Evolutionary conservation across 1,140 invertebrate species (phyloP), one percentile per base, ranked within the genome.

Genomic region (Drosophila melanogaster): DNA sequence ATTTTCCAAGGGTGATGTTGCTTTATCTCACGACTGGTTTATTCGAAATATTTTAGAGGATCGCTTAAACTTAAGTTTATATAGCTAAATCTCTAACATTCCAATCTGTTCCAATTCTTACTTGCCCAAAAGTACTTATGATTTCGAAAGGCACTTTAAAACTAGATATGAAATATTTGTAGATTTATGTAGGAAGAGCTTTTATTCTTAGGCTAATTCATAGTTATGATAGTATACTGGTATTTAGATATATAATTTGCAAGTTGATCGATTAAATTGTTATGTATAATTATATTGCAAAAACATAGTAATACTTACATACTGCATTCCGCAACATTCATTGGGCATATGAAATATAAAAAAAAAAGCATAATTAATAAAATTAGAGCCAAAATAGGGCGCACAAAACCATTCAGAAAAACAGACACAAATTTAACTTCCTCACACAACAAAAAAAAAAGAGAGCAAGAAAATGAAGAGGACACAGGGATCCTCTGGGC

Each of bases 261-360:
- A 30, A 10, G 30, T 30, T 30, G 1, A 30, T 30, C 7, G 7
- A 30, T 10, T 30, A 30, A 30, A 10, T 8, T 10, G 8, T 10
- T 10, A 30, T 10, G 3, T 30, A 10, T 10, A 30, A 30, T 2
- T 8, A 7, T 7, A 26, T 26, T 26, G 6, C 0, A 0, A 26
- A 26, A 8, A 30, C 26, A 8, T 10, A 30, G 30, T 30, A 30
- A 15, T 73, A 81, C 78, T 81, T 65, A 81, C 78, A 81, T 81
- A 81, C 78, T 81, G 47, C 14, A 8, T 17, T 26, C 22, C 22
- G 10, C 4, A 37, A 3, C 37, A 41, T 47, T n/a, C 26, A 33
- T 7, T 30, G 2, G 33, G 77, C n/a, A 72, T 77, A 51, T 12
- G 44, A 75, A 38, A 38, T 8, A 44, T 55, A 17, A 43, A 17